A percentile compares a stretch with the other conserved stretches of the same genome.
phyloP scores from a whole-genome alignment of 2,888 invertebrate genomes.

The Andrena fulva region DNA sequence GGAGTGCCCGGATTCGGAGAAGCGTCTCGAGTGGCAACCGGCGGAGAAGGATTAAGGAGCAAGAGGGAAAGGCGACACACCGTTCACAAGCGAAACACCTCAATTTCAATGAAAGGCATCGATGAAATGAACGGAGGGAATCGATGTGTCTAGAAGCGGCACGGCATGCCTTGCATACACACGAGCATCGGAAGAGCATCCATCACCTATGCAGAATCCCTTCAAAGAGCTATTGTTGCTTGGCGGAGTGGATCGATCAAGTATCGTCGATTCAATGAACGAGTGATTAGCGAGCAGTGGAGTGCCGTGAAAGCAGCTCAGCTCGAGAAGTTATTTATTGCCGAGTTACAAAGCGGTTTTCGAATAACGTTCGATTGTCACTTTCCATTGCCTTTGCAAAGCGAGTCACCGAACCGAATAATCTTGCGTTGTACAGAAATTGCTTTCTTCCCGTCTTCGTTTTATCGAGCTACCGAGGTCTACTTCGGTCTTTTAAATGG shows the following conservation, averaged over 20 bases:
- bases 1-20: conserved; percentile 20
- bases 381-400: not conserved
- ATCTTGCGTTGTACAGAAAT: not conserved
- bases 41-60: not conserved
- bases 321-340: conserved; percentile 24
- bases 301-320: conserved; percentile 6
- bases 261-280: conserved; percentile 48
- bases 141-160: conserved; percentile 24
- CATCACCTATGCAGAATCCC: conserved; percentile 40
- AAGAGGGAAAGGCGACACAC: not conserved
- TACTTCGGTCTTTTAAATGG: too few species aligned
- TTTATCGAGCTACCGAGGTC: too few species aligned
- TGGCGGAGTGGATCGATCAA: conserved; percentile 41
- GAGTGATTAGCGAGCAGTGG: conserved; percentile 38
- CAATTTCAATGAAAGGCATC: conserved; percentile 13
- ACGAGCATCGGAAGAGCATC: conserved; percentile 40
- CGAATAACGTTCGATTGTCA: conserved; percentile 7
- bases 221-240: conserved; percentile 48
- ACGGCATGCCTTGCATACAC: conserved; percentile 19
- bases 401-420: not conserved
- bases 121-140: conserved; percentile 29
- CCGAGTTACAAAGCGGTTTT: not conserved
- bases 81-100: conserved; percentile 6
- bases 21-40: not conserved
- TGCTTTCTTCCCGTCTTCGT: not conserved